Base-by-base conservation (phyloP, 2,797 vertebrate species). In the Steatocranus sp. region DNA sequence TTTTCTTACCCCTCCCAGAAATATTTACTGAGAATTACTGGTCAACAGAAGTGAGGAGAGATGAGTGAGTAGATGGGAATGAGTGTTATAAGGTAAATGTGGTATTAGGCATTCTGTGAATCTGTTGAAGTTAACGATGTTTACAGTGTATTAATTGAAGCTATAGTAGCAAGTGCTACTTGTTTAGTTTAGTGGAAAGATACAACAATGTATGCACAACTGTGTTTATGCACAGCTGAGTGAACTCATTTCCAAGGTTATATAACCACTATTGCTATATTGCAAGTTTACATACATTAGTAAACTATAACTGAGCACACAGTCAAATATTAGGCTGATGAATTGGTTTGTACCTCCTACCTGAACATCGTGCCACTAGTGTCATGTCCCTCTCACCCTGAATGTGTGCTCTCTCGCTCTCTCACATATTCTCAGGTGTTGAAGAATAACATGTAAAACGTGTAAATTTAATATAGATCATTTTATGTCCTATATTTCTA, bases 1-100 rank as follows among this genome's bases (percentile, higher is more conserved):
- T 76, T 87, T 82, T 82, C 50, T 32, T 27, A 63, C 82, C 86
- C 91, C 88, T 93, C 89, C 93, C 82, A 86, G 92, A 92, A 90
- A 93, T 95, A 94, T 96, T 95, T 94, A 92, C 85, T 83, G 87
- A 93, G 91, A 91, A 88, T 88, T 86, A 70, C 78, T 79, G 86
- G 92, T 94, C 91, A 92, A 90, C 90, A 85, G 36, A 87, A 92
- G 85, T 53, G 53, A 85, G 8, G 49, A 34, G 17, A 73, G 36
- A 66, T 48, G 30, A 75, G 32, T 4, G 5, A 15, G 50, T 66
- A 81, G 27, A 73, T 41, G 51, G 6, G 38, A 43, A 32, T 48
- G 30, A 23, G 51, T 51, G 75, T 86, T 82, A 74, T 7, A 48
- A 6, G 30, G 18, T 70, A 51, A 36, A 78, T 54, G 11, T 41